These are phyloP conservation scores for Polydrusus cervinus DNA, from an alignment of 2,888 invertebrate genomes.

Conservation along the genomic window DNA sequence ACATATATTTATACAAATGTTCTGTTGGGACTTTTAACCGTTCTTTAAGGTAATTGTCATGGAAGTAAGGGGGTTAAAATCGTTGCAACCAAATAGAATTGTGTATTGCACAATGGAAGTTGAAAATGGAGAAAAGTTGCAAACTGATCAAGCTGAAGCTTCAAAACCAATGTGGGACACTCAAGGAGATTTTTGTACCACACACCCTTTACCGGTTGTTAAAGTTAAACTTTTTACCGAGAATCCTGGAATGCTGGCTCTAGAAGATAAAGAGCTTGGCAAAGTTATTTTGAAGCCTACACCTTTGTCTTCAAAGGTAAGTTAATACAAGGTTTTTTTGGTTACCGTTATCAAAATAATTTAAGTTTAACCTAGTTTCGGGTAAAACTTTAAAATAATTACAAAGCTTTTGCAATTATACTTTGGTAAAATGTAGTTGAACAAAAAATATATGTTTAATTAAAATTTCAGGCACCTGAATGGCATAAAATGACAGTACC, in stretches of 20 bases:
- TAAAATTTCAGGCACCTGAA: constrained; percentile 83
- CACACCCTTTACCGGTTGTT: constrained; percentile 96
- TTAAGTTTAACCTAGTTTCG: too few species aligned
- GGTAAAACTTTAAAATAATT: too few species aligned
- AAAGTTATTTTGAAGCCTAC: constrained; percentile 92
- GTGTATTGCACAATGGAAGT: constrained; percentile 99
- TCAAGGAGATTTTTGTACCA: constrained; percentile 99
- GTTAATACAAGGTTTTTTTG: constrained; percentile 43
- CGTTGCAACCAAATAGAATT: constrained; percentile 96
- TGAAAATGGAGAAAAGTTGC: constrained; percentile 98
- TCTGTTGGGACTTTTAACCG: constrained; percentile 45
- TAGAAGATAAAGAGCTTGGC: constrained; percentile 98
- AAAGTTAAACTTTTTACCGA: constrained; percentile 99
- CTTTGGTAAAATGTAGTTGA: too few species aligned
- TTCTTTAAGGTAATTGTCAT: constrained; percentile 92
- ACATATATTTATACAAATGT: constrained; percentile 41
- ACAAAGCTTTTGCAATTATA: too few species aligned
- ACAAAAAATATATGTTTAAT: not conserved
- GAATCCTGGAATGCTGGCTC: constrained; percentile 96
- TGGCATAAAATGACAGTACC: constrained; percentile 99
- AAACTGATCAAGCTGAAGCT: constrained; percentile 99
- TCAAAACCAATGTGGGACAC: constrained; percentile 99
- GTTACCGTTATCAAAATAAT: too few species aligned
- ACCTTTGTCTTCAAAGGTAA: constrained; percentile 88
- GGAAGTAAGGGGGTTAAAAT: constrained; percentile 99